Conservation (phyloP, 2,888 invertebrate species). For the Heteropelma amictum region DNA sequence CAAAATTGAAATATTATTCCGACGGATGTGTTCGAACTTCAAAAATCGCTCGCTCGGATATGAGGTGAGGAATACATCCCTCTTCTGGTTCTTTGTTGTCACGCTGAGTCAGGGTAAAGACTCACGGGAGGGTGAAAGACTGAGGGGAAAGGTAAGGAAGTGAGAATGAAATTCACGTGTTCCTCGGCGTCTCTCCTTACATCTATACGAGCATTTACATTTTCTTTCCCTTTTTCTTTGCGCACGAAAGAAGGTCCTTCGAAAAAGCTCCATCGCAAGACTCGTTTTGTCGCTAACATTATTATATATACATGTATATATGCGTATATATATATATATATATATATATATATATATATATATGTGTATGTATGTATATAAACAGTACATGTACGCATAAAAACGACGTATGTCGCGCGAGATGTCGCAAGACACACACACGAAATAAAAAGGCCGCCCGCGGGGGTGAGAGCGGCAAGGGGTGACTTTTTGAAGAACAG, state of each 20-base stretch:
- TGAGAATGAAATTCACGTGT: conserved; percentile 33
- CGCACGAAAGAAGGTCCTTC: conserved; percentile 3
- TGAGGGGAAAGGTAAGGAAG: neutral
- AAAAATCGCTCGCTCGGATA: neutral
- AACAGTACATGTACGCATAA: neutral
- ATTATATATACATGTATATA: neutral
- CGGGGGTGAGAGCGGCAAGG: conserved; percentile 1
- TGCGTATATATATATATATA: neutral
- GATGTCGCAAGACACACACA: conserved; percentile 7
- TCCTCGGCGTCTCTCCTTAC: conserved; percentile 22
- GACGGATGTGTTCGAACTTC: neutral
- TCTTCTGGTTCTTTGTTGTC: neutral
- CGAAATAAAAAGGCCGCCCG: neutral
- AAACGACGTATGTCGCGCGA: conserved; percentile 10
- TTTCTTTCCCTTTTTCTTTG: neutral
- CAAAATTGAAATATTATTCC: neutral
- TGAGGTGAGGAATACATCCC: neutral
- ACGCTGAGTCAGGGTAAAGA: neutral
- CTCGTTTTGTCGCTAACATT: neutral
- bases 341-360: neutral
- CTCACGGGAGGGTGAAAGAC: neutral
- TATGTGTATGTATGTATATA: neutral
- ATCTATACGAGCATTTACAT: conserved; percentile 29
- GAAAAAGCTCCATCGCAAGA: conserved; percentile 23
- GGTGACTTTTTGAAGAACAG: conserved; percentile 19